Evolutionary conservation across 2,113 vertebrate genomes (phyloP).

Genomic region (Pelobates fuscus): DNA sequence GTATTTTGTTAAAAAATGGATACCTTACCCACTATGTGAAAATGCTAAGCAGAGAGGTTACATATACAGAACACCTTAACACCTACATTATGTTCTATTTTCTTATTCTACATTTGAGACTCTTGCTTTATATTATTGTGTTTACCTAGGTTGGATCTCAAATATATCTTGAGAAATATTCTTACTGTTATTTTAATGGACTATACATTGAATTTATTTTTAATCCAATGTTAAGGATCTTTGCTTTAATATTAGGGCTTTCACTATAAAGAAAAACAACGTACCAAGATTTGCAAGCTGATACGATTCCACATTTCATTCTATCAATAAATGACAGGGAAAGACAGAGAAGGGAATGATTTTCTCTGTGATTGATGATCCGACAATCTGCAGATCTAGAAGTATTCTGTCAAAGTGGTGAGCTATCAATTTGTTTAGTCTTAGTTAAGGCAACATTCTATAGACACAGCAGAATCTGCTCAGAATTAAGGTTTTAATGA

Average conservation of each 20-base stretch:
- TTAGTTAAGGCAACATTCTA: neutral
- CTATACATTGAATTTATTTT: neutral
- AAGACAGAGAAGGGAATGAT: slow-evolving; percentile 6
- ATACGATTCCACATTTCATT: neutral
- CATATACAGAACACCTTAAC: no score
- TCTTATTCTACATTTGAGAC: no score
- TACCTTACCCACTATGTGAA: no score
- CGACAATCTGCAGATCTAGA: neutral
- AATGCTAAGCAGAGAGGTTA: no score
- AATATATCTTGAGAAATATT: no score
- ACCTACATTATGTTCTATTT: no score
- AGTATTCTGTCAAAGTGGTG: slow-evolving; percentile 11
- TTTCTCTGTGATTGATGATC: slow-evolving; percentile 13
- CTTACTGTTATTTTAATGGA: no score
- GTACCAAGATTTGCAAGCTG: neutral
- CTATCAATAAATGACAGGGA: slow-evolving; percentile 7
- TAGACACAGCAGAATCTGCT: neutral
- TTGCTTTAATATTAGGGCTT: neutral
- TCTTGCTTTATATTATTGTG: no score
- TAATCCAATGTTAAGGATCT: neutral
- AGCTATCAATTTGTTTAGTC: slow-evolving; percentile 2
- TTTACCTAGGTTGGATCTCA: no score
- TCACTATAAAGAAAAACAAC: neutral
- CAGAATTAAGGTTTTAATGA: neutral
- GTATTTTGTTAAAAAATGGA: no score